phyloP scores from a whole-genome alignment of 1,140 invertebrate genomes.

The Drosophila kepulauana region DNA sequence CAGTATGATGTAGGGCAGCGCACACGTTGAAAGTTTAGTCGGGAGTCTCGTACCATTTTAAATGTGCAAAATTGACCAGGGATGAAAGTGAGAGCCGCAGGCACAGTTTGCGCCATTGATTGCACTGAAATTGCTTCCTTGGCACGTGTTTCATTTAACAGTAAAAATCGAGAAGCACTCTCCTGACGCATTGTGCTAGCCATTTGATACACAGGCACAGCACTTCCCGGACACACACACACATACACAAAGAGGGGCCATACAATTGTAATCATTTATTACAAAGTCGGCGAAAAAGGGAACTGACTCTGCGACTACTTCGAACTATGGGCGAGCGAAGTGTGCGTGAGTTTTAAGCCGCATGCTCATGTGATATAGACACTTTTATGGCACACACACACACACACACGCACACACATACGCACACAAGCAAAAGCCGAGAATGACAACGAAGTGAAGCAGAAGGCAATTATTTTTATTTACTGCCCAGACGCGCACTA shows the following conservation, averaged over 20 bases:
- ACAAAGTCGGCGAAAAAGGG: constrained; percentile 44
- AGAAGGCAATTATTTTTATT: constrained; percentile 84
- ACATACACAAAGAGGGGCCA: neutral
- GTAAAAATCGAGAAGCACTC: constrained; percentile 60
- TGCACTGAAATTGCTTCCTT: constrained; percentile 80
- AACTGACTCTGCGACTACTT: neutral
- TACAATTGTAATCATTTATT: constrained; percentile 67
- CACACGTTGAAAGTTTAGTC: constrained; percentile 28
- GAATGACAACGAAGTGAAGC: constrained; percentile 78
- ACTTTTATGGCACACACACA: constrained; percentile 70
- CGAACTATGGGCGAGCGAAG: constrained; percentile 20
- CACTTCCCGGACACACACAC: neutral
- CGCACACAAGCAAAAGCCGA: constrained; percentile 56
- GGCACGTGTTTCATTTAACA: constrained; percentile 82
- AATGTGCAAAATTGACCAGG: constrained; percentile 65
- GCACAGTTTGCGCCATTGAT: constrained; percentile 63
- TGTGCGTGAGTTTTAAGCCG: constrained; percentile 77
- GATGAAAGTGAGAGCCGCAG: constrained; percentile 38
- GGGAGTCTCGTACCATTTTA: constrained; percentile 57
- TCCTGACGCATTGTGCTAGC: constrained; percentile 62
- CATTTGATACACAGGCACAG: constrained; percentile 48
- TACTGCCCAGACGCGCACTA: constrained; percentile 81
- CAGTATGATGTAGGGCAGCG: neutral
- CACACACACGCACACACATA: constrained; percentile 52
- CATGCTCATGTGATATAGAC: constrained; percentile 63